Evolutionary conservation across 2,888 invertebrate genomes (phyloP).

Genomic region (Synanthedon myopaeformis): DNA sequence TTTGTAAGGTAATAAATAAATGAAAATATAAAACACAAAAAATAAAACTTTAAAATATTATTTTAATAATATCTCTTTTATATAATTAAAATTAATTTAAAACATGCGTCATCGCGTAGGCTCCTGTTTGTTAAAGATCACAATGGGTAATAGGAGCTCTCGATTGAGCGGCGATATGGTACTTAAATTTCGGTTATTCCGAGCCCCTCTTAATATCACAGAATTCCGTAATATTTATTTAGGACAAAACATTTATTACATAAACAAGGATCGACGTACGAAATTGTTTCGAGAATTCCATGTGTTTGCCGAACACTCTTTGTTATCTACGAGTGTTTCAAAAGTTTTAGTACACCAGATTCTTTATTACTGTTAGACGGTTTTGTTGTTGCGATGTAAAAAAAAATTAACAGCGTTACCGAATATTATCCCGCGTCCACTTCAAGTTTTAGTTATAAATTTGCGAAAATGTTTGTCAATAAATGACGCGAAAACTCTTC

Average conservation of each 20-base stretch:
- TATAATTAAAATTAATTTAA: too few relatives aligned
- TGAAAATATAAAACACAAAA: too few relatives aligned
- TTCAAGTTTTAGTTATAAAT: too few relatives aligned
- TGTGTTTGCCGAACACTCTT: constrained; percentile 9
- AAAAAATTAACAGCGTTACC: neutral
- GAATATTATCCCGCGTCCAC: too few relatives aligned
- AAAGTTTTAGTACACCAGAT: constrained; percentile 2
- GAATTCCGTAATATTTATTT: constrained; percentile 3
- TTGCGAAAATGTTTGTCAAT: too few relatives aligned
- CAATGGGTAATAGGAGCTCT: neutral
- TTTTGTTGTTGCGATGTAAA: neutral
- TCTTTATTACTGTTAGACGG: neutral
- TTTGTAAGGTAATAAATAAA: too few relatives aligned
- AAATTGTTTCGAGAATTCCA: constrained; percentile 12
- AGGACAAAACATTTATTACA: constrained; percentile 17
- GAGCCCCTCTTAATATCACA: neutral
- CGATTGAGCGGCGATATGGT: neutral
- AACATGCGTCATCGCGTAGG: too few relatives aligned
- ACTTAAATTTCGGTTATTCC: neutral
- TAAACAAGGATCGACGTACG: constrained; percentile 9
- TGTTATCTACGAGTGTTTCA: constrained; percentile 4
- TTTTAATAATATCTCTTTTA: too few relatives aligned
- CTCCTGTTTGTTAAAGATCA: too few relatives aligned
- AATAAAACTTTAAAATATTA: too few relatives aligned
- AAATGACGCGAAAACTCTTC: too few relatives aligned